Conservation (phyloP, 2,113 vertebrate genomes). For the Heloderma charlesbogerti region DNA sequence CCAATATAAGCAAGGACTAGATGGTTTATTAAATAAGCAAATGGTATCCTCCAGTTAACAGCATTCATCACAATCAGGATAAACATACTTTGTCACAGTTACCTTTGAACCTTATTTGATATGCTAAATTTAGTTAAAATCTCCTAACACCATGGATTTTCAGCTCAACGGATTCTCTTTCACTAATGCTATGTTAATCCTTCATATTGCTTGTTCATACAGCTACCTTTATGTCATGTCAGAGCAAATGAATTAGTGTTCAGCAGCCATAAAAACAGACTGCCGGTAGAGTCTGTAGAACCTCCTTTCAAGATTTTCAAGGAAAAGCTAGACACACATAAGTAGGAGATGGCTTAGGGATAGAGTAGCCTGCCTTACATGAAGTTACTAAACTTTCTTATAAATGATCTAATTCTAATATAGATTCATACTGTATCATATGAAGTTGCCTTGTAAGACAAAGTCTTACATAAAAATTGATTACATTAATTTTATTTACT, state of each 20-base stretch:
- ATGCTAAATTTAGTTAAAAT: slow-evolving; percentile 62
- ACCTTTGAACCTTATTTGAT: slow-evolving; percentile 47
- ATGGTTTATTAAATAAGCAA: slow-evolving; percentile 45
- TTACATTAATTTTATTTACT: neutral
- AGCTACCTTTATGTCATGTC: slow-evolving; percentile 21
- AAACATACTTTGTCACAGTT: slow-evolving; percentile 9
- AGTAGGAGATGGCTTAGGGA: neutral
- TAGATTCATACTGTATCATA: neutral
- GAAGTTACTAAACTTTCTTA: neutral
- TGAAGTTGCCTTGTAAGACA: neutral
- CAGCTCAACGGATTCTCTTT: slow-evolving; percentile 55
- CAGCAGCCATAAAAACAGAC: neutral
- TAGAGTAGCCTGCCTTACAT: neutral
- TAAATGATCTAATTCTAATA: neutral
- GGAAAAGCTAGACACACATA: neutral
- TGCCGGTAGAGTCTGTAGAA: neutral
- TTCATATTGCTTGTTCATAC: slow-evolving; percentile 10
- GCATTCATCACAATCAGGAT: slow-evolving; percentile 41
- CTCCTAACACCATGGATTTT: slow-evolving; percentile 58
- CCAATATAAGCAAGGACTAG: neutral
- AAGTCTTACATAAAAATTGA: neutral
- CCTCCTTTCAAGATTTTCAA: neutral
- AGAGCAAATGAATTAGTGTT: neutral
- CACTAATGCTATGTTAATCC: slow-evolving; percentile 57
- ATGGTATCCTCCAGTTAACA: slow-evolving; percentile 48